These are phyloP conservation scores for Fopius arisanus DNA, from an alignment of 1,140 invertebrate species.

Conservation along the genomic window DNA sequence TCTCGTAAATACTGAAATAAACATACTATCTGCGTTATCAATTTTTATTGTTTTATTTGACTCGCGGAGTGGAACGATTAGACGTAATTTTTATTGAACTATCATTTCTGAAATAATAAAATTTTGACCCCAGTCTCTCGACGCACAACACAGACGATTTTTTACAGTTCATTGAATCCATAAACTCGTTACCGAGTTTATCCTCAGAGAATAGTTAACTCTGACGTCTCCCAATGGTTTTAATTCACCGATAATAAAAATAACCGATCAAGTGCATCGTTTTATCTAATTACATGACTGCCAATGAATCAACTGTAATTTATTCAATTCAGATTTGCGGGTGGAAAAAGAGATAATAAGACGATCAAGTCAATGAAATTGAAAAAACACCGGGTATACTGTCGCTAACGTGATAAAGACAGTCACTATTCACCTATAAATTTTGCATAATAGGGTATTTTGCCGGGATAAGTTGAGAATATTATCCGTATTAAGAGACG, in stretches of 20 bases:
- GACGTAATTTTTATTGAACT: too few relatives aligned
- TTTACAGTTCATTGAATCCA: neutral
- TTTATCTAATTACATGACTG: neutral
- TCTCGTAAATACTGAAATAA: too few relatives aligned
- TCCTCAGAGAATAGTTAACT: neutral
- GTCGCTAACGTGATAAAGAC: neutral
- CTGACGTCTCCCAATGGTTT: neutral
- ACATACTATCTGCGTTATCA: too few relatives aligned
- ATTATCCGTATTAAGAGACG: neutral
- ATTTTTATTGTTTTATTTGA: too few relatives aligned
- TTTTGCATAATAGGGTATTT: neutral
- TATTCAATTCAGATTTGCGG: neutral
- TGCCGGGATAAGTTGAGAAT: neutral
- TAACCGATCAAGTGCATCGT: neutral
- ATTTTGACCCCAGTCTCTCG: neutral
- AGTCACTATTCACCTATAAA: conserved; percentile 1
- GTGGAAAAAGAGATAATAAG: neutral
- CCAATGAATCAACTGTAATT: neutral
- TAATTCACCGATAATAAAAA: neutral
- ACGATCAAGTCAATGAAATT: neutral
- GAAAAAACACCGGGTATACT: neutral
- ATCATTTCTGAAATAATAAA: neutral
- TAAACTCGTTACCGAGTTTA: neutral
- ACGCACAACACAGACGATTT: neutral
- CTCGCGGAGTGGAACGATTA: too few relatives aligned